Evolutionary conservation across 1,140 invertebrate genomes (phyloP), one percentile per base, ranked within the genome.

Genomic region (Prorops nasuta): DNA sequence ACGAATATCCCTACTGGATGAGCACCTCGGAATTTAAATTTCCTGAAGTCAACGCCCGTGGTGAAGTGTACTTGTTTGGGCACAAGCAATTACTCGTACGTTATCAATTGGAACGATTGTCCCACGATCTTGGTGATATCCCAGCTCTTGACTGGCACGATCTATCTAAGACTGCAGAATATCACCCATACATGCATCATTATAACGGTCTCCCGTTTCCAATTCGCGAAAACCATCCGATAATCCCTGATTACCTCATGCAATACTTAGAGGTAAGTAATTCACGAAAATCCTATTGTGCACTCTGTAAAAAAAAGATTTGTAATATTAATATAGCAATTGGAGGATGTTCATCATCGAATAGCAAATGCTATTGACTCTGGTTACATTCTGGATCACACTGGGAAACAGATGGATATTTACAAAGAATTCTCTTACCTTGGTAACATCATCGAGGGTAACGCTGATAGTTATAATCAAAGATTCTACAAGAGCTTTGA

Each of bases 31-130:
- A 77, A 8, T 77, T 74, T 54, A 69, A 78, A 20, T 50, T 82
- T 28, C 63, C 72, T 1, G 76, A 81, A 47, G 76, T 81, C 47
- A 75, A 82, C 40, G 70, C 74, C 35, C 81, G 84, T 40, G 86
- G 87, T 32, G 85, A 88, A 72, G 64, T 71, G n/a, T 86, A 79
- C 65, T 83, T 81, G 64, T 83, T 75, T 58, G 54, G 71, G 3
- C 79, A 85, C 45, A 83, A 85, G 54, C 84, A 86, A 66, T 37
- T 88, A 1, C 49, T 87, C 39, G 71, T 78, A 21, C 82, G 84
- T 55, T 89, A 87, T 71, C 83, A 87, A 51, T 66, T 88, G 64
- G 86, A 90, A 68, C 81, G 86, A 58, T 58, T 87, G 21, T 82
- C 84, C 4, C 83, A 86, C 51, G 80, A 79, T 24, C 62, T 85